Percentiles rank a stretch among this genome's conserved stretches.
Evolutionary conservation across 2,888 invertebrate genomes (phyloP).

Genomic region (Gerris lacustris): DNA sequence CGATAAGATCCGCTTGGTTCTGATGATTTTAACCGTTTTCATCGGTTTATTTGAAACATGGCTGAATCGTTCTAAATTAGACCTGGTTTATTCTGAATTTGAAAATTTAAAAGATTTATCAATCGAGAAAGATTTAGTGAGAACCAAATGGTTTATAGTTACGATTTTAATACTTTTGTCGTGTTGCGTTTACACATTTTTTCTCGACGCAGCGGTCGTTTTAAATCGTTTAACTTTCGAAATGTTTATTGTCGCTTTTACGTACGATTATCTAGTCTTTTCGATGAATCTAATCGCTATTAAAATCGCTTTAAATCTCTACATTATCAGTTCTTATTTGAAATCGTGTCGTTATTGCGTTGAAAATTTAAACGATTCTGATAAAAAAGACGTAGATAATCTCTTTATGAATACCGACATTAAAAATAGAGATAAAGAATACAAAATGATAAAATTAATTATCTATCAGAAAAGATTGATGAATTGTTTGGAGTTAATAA

Average conservation of each 20-base stretch:
- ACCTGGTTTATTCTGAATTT: neutral
- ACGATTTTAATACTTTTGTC: neutral
- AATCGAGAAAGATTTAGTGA: neutral
- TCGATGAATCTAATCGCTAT: neutral
- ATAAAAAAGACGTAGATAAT: neutral
- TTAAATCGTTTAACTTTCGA: neutral
- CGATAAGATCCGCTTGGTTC: neutral
- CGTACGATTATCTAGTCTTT: neutral
- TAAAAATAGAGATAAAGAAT: neutral
- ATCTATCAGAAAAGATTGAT: neutral
- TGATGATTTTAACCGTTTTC: neutral
- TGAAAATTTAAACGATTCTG: neutral
- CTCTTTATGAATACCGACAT: neutral
- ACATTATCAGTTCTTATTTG: neutral
- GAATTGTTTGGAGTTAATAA: neutral
- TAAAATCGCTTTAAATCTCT: neutral
- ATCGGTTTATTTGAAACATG: neutral
- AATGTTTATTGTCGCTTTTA: neutral
- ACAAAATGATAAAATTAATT: neutral
- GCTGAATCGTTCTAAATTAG: neutral
- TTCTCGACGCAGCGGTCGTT: neutral
- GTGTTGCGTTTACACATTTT: neutral
- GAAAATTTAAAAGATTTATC: neutral
- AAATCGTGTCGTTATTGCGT: neutral
- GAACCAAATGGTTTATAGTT: neutral